Evolutionary conservation across 2,888 invertebrate genomes (phyloP), one percentile per base, ranked within the genome.

Genomic region (Ceraclea dissimilis): DNA sequence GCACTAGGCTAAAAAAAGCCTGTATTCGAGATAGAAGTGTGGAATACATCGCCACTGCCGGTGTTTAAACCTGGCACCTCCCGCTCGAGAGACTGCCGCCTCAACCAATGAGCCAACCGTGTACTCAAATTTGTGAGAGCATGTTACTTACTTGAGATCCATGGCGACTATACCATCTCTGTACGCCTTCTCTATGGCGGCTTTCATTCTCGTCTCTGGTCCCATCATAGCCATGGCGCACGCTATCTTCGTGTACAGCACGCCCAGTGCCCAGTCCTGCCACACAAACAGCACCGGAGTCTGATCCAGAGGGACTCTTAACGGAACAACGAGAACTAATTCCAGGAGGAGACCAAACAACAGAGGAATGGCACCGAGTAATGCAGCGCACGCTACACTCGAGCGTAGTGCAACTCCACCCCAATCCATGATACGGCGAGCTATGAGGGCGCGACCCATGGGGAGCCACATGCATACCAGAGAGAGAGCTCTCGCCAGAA

Each of bases 181-280:
- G 69, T 96, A 97, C 0, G 94, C 90, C 66, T 90, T 84, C 69
- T 99, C 98, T 49, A 98, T 88, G 1, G 93, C 92, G 2, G 90
- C 80, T 54, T 94, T 86, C 66, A 99, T 76, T 70, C 88, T 85
- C 90, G 96, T 95, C 75, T 97, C 97, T 6, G 97, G 96, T 0
- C 96, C 96, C 95, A 98, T 97, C 85, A 98, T 89, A 0, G 93
- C 93, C 20, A 96, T 79, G 0, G 96, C 98, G 67, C 95, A 93
- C 16, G 95, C 90, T 56, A 98, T 97, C 78, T 99, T 99, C 1
- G 96, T 95, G 70, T 98, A 97, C 1, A 99, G 78, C 11, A 99
- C 94, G 20, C 98, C 97, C 21, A 99, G 77, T 0, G 97, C 97
- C 98, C 98, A 99, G 74, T 98, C 96, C 65, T 97, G 91, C 90